A percentile compares a stretch with the other conserved stretches of the same genome.
Evolutionary conservation across 2,888 invertebrate species (phyloP).

Genomic region (Perithous albicinctus): DNA sequence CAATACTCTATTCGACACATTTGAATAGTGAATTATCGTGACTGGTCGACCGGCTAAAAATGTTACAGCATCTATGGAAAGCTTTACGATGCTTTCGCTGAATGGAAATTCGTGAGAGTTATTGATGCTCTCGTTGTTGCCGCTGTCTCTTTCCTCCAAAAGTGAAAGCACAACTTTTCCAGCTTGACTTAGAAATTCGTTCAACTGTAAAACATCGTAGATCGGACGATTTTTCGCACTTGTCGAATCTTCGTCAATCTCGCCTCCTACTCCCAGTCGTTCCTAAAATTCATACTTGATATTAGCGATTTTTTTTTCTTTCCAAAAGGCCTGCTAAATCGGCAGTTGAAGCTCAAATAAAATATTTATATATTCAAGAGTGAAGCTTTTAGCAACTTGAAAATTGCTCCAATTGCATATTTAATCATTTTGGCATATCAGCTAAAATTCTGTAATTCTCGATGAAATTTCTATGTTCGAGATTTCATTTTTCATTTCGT

Average conservation of each 20-base stretch:
- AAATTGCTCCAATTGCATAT: too few species aligned
- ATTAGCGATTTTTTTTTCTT: not conserved
- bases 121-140: slow-evolving; percentile 73
- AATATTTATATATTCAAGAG: too few species aligned
- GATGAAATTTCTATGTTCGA: too few species aligned
- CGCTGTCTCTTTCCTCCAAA: slow-evolving; percentile 83
- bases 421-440: too few species aligned
- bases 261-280: slow-evolving; percentile 83
- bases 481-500: too few species aligned
- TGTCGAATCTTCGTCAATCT: slow-evolving; percentile 62
- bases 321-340: too few species aligned
- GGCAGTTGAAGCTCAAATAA: too few species aligned
- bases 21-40: slow-evolving; percentile 83
- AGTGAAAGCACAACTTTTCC: slow-evolving; percentile 85
- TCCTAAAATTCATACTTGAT: slow-evolving; percentile 73
- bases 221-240: slow-evolving; percentile 63
- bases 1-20: slow-evolving; percentile 83
- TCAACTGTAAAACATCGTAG: slow-evolving; percentile 82
- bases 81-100: slow-evolving; percentile 85
- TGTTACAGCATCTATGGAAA: slow-evolving; percentile 82
- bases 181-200: slow-evolving; percentile 83
- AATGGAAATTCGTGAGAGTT: slow-evolving; percentile 84
- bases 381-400: too few species aligned
- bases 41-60: slow-evolving; percentile 84
- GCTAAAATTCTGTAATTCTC: too few species aligned